Percentiles rank a stretch among this genome's conserved stretches.
Evolutionary conservation across 2,888 invertebrate species (phyloP).

Genomic region (Caenorhabditis imperialis): DNA sequence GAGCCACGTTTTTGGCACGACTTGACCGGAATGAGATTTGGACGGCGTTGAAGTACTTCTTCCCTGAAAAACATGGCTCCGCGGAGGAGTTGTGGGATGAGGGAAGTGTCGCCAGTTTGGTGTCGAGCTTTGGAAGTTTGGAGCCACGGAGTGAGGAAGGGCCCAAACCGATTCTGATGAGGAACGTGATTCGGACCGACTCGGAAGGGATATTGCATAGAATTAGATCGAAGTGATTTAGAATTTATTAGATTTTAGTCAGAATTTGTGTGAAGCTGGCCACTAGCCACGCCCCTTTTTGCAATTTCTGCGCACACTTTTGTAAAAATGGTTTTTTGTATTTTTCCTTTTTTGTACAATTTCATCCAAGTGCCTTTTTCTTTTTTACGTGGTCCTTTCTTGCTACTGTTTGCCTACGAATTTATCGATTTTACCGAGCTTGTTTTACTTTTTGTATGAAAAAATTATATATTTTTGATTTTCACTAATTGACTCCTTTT

Average conservation of each 20-base stretch:
- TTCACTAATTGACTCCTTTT: not conserved
- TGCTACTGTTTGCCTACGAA: not conserved
- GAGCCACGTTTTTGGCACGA: constrained; percentile 75
- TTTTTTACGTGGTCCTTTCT: not conserved
- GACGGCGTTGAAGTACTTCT: constrained; percentile 70
- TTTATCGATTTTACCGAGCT: not conserved
- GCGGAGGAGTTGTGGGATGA: constrained; percentile 1
- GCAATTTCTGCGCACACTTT: not conserved
- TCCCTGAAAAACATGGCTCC: constrained; percentile 18
- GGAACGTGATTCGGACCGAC: constrained; percentile 30
- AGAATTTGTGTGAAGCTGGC: not conserved
- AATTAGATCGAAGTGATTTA: constrained; percentile 39
- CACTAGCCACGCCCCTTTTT: constrained; percentile 5
- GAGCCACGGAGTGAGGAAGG: not conserved
- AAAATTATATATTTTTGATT: not conserved
- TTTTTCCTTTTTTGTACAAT: not conserved
- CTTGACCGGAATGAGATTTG: constrained; percentile 67
- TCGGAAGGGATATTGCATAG: constrained; percentile 49
- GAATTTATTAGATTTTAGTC: not conserved
- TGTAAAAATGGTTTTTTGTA: not conserved
- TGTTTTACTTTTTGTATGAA: not conserved
- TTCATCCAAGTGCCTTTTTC: not conserved
- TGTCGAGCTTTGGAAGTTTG: constrained; percentile 21
- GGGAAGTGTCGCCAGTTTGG: constrained; percentile 26
- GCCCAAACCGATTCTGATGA: constrained; percentile 2